Percentiles rank a stretch among this genome's conserved stretches.
These are phyloP conservation scores for Ctenoplectra terminalis DNA, from an alignment of 1,140 invertebrate species.

Conservation along the genomic window DNA sequence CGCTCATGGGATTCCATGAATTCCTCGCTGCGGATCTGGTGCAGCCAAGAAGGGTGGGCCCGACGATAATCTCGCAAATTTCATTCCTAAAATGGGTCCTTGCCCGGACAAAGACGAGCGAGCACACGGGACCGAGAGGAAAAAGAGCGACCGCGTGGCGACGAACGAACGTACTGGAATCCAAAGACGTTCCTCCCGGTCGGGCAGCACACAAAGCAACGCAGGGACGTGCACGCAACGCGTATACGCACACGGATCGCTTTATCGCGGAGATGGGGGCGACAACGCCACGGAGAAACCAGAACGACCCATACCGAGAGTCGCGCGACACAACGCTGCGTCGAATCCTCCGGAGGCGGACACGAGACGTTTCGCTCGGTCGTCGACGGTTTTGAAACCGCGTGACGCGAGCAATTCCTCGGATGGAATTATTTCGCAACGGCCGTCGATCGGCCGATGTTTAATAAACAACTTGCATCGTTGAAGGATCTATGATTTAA, in stretches of 20 bases:
- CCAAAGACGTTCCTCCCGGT: conserved; percentile 9
- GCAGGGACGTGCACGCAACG: too few species aligned
- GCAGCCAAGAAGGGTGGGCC: conserved; percentile 33
- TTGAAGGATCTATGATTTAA: too few species aligned
- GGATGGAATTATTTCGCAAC: not conserved
- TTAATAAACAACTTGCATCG: not conserved
- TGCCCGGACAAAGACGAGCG: conserved; percentile 9
- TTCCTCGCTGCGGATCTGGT: conserved; percentile 40
- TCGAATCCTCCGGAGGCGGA: not conserved
- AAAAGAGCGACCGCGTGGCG: conserved; percentile 10
- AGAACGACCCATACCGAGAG: conserved; percentile 23
- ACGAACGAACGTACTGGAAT: conserved; percentile 53
- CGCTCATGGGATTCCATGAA: conserved; percentile 55
- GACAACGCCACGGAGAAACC: conserved; percentile 38
- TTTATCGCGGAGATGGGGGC: conserved; percentile 20
- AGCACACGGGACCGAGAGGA: not conserved
- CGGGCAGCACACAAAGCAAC: not conserved
- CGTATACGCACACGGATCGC: conserved; percentile 14
- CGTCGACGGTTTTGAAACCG: not conserved
- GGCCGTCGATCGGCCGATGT: not conserved
- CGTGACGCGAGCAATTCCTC: not conserved
- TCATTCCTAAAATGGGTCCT: conserved; percentile 70
- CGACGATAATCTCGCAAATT: conserved; percentile 66
- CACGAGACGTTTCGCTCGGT: not conserved
- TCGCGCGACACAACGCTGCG: not conserved